Conservation (phyloP, 2,113 vertebrate genomes). For the Scomber scombrus region DNA sequence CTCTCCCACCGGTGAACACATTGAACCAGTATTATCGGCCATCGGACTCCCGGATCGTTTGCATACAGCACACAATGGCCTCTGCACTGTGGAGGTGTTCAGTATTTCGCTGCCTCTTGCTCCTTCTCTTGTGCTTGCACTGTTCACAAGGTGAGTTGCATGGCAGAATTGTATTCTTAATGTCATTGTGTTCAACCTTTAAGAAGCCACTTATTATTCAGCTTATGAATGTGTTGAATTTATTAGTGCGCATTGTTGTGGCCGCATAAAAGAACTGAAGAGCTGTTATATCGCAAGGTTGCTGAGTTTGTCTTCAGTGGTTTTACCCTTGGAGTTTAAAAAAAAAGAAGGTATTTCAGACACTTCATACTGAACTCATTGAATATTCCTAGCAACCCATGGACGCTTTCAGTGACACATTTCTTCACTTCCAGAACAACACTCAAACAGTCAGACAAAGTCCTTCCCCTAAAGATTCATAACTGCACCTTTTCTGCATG, state of each 20-base stretch:
- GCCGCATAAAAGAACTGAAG: conserved; percentile 34
- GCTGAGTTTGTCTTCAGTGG: conserved; percentile 35
- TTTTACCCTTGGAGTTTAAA: conserved; percentile 67
- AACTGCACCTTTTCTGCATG: conserved; percentile 15
- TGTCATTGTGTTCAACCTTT: conserved; percentile 49
- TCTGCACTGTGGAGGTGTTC: conserved; percentile 77
- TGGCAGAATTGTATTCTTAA: conserved; percentile 39
- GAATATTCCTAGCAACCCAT: conserved; percentile 19
- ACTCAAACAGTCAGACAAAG: neutral
- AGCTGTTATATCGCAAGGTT: conserved; percentile 51
- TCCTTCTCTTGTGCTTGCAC: conserved; percentile 74
- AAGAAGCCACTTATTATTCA: conserved; percentile 62
- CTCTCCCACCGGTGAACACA: conserved; percentile 34
- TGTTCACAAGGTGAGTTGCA: conserved; percentile 81
- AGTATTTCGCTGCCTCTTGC: conserved; percentile 73
- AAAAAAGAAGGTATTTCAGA: conserved; percentile 50
- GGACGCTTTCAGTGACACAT: conserved; percentile 21
- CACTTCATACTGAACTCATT: conserved; percentile 13
- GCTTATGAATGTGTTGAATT: conserved; percentile 62
- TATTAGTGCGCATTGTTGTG: conserved; percentile 48
- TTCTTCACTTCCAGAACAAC: conserved; percentile 10
- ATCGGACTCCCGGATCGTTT: conserved; percentile 59
- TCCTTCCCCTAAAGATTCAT: conserved; percentile 25
- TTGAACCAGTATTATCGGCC: conserved; percentile 51
- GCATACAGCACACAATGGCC: conserved; percentile 77